Evolutionary conservation across 2,888 invertebrate species (phyloP).

Genomic region (Sinodicranocentrus sp.): DNA sequence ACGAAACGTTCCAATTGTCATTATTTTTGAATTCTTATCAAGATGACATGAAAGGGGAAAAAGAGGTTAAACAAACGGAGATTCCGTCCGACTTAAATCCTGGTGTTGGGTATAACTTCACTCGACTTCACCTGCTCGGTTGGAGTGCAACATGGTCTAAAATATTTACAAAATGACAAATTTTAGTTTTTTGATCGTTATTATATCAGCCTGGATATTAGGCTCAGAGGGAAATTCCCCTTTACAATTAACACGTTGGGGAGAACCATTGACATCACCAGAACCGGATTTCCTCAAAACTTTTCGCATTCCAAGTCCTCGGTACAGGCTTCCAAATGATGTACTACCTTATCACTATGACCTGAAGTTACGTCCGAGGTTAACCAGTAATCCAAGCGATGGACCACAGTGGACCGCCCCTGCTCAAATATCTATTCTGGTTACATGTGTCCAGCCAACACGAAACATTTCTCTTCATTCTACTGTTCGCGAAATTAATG

Average conservation of each 20-base stretch:
- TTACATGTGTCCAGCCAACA: conserved; percentile 58
- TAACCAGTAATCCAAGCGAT: conserved; percentile 49
- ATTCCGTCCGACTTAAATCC: too few species aligned
- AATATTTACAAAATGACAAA: conserved; percentile 17
- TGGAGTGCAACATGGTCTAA: too few species aligned
- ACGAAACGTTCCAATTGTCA: background rate
- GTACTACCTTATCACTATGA: conserved; percentile 69
- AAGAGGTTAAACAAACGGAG: conserved; percentile 42
- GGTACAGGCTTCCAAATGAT: conserved; percentile 65
- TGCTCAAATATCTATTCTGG: conserved; percentile 56
- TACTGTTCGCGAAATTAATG: conserved; percentile 63
- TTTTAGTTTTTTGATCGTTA: background rate
- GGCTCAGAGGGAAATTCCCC: conserved; percentile 20
- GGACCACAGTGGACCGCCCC: conserved; percentile 63
- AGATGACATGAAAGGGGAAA: conserved; percentile 51
- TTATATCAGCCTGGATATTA: background rate
- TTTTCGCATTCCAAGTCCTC: conserved; percentile 67
- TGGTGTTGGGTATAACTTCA: too few species aligned
- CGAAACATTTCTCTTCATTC: conserved; percentile 69
- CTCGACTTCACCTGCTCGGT: too few species aligned
- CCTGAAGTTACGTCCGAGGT: conserved; percentile 59
- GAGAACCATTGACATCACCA: conserved; percentile 7
- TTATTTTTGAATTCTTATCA: background rate
- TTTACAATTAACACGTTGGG: conserved; percentile 46
- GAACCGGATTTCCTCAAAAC: conserved; percentile 42